These are phyloP conservation scores for Notothenia coriiceps DNA, from an alignment of 2,113 vertebrate species.

Conservation along the genomic window DNA sequence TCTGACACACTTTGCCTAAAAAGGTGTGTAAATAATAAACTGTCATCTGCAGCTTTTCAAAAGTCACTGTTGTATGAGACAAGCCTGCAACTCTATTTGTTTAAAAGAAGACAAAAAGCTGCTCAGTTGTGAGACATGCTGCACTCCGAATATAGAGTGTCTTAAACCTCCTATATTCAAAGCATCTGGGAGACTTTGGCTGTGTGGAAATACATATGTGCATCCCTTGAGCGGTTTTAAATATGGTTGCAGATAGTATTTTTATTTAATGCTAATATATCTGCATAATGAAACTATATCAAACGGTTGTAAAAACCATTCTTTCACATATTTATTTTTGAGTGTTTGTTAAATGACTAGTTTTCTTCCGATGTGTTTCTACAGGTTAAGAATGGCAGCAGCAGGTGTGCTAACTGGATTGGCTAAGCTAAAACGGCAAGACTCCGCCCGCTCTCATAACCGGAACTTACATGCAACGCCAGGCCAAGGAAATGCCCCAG, in stretches of 20 bases:
- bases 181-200: not conserved
- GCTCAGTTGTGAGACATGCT: not conserved
- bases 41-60: conserved; percentile 17
- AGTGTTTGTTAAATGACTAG: not conserved
- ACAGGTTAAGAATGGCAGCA: conserved; percentile 90
- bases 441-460: conserved; percentile 94
- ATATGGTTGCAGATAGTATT: not conserved
- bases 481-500: conserved; percentile 76
- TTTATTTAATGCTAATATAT: not conserved
- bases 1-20: conserved; percentile 10
- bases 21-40: not conserved
- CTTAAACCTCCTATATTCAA: conserved; percentile 1
- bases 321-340: not conserved
- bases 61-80: not conserved
- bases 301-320: not conserved
- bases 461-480: conserved; percentile 77
- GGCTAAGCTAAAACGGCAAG: conserved; percentile 97
- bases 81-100: not conserved
- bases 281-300: not conserved
- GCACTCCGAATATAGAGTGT: conserved; percentile 18
- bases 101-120: conserved; percentile 36
- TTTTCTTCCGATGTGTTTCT: conserved; percentile 18
- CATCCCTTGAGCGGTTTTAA: not conserved
- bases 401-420: conserved; percentile 97
- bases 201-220: not conserved